Evolutionary conservation across 1,140 invertebrate species (phyloP).

Genomic region (Pseudobourletiella spinata): DNA sequence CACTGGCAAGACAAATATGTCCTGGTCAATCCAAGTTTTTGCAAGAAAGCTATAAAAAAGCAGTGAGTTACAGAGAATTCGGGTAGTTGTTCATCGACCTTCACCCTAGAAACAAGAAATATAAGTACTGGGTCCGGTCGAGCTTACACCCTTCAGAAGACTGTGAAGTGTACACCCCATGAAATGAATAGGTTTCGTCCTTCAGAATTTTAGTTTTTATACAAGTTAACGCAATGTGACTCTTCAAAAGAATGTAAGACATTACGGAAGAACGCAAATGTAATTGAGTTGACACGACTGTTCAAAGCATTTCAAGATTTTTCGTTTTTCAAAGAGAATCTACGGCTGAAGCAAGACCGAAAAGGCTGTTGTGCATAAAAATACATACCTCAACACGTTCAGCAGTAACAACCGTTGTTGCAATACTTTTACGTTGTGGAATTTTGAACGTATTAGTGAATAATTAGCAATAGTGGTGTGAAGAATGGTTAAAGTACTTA

Average conservation of each 20-base stretch:
- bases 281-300: background rate
- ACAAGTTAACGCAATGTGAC: background rate
- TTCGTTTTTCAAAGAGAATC: background rate
- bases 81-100: background rate
- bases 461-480: background rate
- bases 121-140: background rate
- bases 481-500: background rate
- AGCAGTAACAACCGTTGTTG: background rate
- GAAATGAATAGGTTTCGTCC: background rate
- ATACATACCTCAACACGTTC: background rate
- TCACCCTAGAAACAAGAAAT: background rate
- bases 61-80: background rate
- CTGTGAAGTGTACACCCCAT: background rate
- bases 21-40: background rate
- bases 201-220: background rate
- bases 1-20: background rate
- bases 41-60: background rate
- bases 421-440: background rate
- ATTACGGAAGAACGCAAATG: too few relatives aligned
- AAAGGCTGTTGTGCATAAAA: background rate
- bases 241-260: too few relatives aligned
- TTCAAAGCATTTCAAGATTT: background rate
- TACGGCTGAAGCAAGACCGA: background rate
- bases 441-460: background rate
- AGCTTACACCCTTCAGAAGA: background rate